Evolutionary conservation across 2,888 invertebrate species (phyloP), one percentile per base, ranked within the genome.

Genomic region (Euproctis similis): DNA sequence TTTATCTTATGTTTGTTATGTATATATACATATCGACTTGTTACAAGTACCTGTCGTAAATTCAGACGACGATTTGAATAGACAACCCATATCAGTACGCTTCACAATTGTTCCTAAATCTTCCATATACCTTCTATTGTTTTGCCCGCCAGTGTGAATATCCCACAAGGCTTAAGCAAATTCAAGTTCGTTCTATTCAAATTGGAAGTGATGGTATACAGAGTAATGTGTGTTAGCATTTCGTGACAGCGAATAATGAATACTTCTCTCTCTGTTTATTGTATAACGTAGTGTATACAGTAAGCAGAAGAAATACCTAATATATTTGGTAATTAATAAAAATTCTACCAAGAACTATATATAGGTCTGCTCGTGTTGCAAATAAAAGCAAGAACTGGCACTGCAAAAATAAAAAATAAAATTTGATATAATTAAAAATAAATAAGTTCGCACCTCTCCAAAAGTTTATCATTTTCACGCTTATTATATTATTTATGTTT

Each of bases 61-160:
- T 65, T 68, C 69, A 62, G 62, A 61, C 53, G 54, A 60, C 66
- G 61, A 67, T 69, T 73, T 73, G 71, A 76, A 73, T 75, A 66
- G 70, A 71, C 70, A 69, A 65, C 72, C 77, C 75, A 76, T 74
- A 76, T 77, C 75, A 78, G 72, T 69, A 74, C 69, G 61, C 61
- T 59, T n/a, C n/a, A 70, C 69, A 78, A 80, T 73, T 72, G 80
- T 73, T 67, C 73, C 76, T 80, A 81, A 81, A 80, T 80, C 74
- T 77, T 67, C 67, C 57, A 62, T 64, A 68, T 62, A 60, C 59
- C 61, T 66, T 65, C 78, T 75, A 76, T 81, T 81, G 81, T 78
- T 78, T 76, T 70, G 69, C 54, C 48, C 45, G 46, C 54, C 55
- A 48, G 49, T 58, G 57, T 64, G 70, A 68, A 70, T 64, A 59